Evolutionary conservation across 2,113 vertebrate species (phyloP).

Genomic region (Nesospiza acunhae): DNA sequence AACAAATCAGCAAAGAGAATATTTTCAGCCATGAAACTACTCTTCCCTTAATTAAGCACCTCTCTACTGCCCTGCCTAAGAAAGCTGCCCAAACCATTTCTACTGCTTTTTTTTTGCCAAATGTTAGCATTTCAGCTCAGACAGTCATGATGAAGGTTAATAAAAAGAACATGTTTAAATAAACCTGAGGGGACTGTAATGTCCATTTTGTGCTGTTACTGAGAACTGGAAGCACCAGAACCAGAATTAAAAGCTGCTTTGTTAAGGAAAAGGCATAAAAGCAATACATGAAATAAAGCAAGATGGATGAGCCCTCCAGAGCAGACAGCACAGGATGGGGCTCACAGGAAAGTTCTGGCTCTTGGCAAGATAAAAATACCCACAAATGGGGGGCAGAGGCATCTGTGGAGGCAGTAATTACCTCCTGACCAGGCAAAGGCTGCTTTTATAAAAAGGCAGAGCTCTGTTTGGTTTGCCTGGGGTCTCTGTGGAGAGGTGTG

Average conservation of each 20-base stretch:
- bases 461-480: neutral
- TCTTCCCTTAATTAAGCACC: neutral
- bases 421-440: neutral
- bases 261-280: neutral
- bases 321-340: neutral
- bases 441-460: neutral
- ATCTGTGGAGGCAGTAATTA: neutral
- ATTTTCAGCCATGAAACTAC: neutral
- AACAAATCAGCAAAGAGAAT: neutral
- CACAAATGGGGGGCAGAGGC: neutral
- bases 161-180: constrained; percentile 19
- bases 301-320: neutral
- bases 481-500: neutral
- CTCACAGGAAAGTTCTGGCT: neutral
- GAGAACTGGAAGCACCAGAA: neutral
- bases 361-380: neutral
- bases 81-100: neutral
- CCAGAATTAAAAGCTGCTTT: constrained; percentile 19
- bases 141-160: neutral
- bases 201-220: neutral
- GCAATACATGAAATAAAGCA: neutral
- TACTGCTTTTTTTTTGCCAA: neutral
- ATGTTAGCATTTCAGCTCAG: neutral
- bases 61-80: neutral
- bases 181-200: neutral